Evolutionary conservation across 1,140 invertebrate genomes (phyloP), one percentile per base, ranked within the genome.

Genomic region (Drosophila navojoa): DNA sequence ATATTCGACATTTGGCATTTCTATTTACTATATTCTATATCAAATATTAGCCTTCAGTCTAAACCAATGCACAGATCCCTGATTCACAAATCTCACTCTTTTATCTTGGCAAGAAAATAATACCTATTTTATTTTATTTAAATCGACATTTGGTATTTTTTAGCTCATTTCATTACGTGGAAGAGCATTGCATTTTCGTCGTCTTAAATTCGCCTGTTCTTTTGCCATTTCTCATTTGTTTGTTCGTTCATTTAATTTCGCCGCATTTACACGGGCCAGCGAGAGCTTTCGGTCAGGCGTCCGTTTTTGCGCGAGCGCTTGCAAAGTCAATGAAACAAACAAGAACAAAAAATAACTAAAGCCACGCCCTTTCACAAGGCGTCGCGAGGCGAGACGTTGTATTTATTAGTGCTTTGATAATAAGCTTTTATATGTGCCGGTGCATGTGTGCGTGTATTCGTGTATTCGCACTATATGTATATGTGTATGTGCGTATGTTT

Each of bases 371-470:
- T 62, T 35, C 15, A 35, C 40, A 16, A 50, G 32, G 60, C 45
- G 57, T 35, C 29, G 35, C 40, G 52, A 45, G 53, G 53, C 15
- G 32, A 53, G 64, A 50, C 35, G 45, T 15, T 59, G 54, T 61
- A 25, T 73, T 59, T 74, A 57, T 74, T 74, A 69, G 71, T 60
- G 64, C 55, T 74, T 74, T 74, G 71, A 74, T 74, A 74, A 74
- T 74, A 53, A 70, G 71, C 67, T 70, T 62, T 70, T 74, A 63
- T 58, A 40, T 67, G 55, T 58, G 35, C 40, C 6, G 22, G 1
- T 45, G 38, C 25, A 22, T 54, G 27, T 42, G 50, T 53, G 16
- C 32, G 32, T 10, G n/a, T 32, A n/a, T n/a, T n/a, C 22, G 35
- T 38, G 16, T 40, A 62, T 62, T 40, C 50, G 55, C 55, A 58